Percentiles rank a stretch among this genome's conserved stretches.
These are phyloP conservation scores for Girardinus metallicus DNA, from an alignment of 2,797 vertebrate genomes.

Conservation along the genomic window DNA sequence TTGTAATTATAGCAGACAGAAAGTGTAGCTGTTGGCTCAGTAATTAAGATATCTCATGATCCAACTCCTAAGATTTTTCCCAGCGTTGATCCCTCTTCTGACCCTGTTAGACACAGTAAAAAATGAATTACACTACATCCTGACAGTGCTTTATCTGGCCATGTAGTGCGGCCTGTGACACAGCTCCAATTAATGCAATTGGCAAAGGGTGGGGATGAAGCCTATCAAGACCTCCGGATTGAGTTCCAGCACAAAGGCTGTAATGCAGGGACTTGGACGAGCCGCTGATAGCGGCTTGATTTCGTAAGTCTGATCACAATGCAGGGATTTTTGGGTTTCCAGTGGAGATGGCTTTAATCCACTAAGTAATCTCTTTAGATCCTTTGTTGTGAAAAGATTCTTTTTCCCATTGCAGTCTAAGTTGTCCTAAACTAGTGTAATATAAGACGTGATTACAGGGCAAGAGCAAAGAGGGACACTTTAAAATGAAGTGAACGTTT, in stretches of 20 bases:
- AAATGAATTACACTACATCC: constrained; percentile 44
- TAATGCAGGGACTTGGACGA: constrained; percentile 48
- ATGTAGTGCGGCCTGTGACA: constrained; percentile 20
- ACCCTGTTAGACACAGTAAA: constrained; percentile 42
- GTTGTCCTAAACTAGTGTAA: constrained; percentile 24
- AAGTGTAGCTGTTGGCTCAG: constrained; percentile 33
- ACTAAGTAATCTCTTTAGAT: constrained; percentile 59
- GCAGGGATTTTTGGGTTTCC: constrained; percentile 44
- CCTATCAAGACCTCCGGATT: constrained; percentile 48
- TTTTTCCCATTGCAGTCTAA: constrained; percentile 23
- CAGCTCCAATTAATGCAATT: constrained; percentile 48
- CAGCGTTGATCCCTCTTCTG: constrained; percentile 31
- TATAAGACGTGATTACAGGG: constrained; percentile 16
- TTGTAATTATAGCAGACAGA: constrained; percentile 35
- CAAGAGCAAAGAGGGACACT: constrained; percentile 10
- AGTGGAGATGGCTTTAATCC: constrained; percentile 55
- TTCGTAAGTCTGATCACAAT: constrained; percentile 47
- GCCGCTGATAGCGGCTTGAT: constrained; percentile 36
- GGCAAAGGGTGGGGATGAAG: constrained; percentile 40
- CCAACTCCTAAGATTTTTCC: constrained; percentile 38
- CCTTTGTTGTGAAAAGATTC: constrained; percentile 30
- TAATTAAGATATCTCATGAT: constrained; percentile 54
- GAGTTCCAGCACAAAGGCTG: constrained; percentile 48
- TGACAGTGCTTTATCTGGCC: constrained; percentile 51
- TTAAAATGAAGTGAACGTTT: constrained; percentile 30